Conservation (phyloP, 2,113 vertebrate species). For the Pogonocichla stellata region DNA sequence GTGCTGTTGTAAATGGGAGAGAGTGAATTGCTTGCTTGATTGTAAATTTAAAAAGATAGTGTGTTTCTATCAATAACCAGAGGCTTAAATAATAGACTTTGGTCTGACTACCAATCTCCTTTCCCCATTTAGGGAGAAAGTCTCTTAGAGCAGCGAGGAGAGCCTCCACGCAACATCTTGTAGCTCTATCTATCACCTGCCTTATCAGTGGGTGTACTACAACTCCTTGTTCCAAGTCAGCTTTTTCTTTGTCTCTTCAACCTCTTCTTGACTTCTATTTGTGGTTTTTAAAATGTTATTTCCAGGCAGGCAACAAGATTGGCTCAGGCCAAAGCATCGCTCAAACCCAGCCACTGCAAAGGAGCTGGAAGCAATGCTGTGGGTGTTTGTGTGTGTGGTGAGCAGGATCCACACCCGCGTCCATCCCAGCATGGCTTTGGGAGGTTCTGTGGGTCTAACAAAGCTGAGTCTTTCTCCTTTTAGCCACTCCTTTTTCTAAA, state of each 20-base stretch:
- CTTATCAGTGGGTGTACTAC: conserved; percentile 36
- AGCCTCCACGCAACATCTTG: background rate
- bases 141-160: background rate
- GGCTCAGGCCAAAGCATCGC: background rate
- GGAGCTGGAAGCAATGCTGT: background rate
- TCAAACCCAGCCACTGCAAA: background rate
- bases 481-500: background rate
- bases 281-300: background rate
- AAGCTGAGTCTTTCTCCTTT: background rate
- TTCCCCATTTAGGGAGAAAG: background rate
- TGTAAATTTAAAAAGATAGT: conserved; percentile 61
- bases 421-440: rapidly evolving
- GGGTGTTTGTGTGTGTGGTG: background rate
- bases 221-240: conserved; percentile 3
- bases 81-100: conserved; percentile 40
- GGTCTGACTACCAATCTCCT: conserved; percentile 39
- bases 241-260: conserved; percentile 50
- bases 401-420: rapidly evolving
- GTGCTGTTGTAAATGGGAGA: conserved; percentile 34
- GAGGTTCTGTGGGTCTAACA: background rate
- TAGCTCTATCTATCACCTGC: conserved; percentile 26
- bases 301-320: background rate
- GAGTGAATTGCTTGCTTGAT: conserved; percentile 54
- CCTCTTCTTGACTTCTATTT: background rate
- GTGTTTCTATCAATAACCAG: conserved; percentile 51